Conservation (phyloP, 2,113 vertebrate genomes). For the Podiceps cristatus region DNA sequence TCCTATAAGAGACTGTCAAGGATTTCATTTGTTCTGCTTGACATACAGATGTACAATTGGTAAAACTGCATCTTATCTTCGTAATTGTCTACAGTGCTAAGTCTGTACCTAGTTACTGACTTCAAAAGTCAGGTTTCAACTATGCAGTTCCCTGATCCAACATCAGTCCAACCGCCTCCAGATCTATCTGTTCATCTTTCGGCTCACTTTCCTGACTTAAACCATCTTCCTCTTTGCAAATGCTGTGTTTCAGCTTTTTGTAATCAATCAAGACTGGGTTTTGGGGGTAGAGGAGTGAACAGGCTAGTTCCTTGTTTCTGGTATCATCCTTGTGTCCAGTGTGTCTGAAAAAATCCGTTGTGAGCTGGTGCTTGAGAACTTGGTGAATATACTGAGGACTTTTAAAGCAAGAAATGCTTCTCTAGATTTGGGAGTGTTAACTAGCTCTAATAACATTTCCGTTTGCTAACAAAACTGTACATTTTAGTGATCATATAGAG, state of each 20-base stretch:
- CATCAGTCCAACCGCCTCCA: neutral
- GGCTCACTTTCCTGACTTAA: neutral
- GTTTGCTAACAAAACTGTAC: neutral
- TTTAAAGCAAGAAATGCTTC: neutral
- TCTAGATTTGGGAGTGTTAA: neutral
- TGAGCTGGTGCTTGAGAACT: neutral
- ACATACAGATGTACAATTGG: slow-evolving; percentile 61
- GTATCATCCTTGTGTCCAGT: neutral
- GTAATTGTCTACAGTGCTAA: slow-evolving; percentile 59
- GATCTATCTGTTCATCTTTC: slow-evolving; percentile 1
- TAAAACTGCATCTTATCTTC: slow-evolving; percentile 69
- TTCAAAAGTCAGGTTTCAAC: slow-evolving; percentile 51
- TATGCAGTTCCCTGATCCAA: neutral
- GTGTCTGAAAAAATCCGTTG: neutral
- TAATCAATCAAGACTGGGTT: neutral
- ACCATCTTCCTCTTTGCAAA: neutral
- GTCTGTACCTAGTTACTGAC: slow-evolving; percentile 57
- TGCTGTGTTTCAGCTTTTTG: neutral
- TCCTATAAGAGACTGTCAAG: slow-evolving; percentile 60
- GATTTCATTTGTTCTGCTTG: slow-evolving; percentile 72
- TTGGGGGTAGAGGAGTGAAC: neutral
- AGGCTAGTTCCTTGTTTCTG: neutral
- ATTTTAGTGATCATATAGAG: neutral
- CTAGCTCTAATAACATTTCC: neutral
- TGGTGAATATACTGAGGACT: neutral